phyloP scores from a whole-genome alignment of 2,113 vertebrate species.

The Charina bottae region DNA sequence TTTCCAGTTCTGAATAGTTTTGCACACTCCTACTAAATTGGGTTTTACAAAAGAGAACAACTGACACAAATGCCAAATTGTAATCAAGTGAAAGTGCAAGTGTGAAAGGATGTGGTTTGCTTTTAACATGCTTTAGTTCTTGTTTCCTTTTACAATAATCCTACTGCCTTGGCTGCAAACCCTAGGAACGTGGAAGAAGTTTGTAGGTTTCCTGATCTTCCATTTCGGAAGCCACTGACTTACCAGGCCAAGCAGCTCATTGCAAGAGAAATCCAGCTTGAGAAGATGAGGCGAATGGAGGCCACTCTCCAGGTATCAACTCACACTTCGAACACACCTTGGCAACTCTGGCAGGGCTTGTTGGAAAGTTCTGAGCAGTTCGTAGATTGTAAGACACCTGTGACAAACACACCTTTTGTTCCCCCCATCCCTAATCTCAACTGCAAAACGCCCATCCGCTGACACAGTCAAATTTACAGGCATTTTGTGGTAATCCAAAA shows the following conservation, averaged over 20 bases:
- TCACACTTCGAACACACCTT: constrained; percentile 65
- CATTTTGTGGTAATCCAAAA: neutral
- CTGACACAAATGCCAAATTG: neutral
- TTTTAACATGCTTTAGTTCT: neutral
- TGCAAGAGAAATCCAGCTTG: constrained; percentile 90
- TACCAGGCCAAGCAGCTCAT: constrained; percentile 97
- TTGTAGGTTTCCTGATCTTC: constrained; percentile 85
- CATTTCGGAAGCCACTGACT: constrained; percentile 84
- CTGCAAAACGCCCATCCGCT: neutral
- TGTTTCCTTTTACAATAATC: neutral
- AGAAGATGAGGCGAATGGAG: constrained; percentile 91
- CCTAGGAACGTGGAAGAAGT: constrained; percentile 87
- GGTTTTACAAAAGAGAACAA: neutral
- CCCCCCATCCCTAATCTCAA: neutral
- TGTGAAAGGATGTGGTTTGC: neutral
- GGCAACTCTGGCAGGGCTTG: neutral
- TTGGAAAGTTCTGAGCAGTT: neutral
- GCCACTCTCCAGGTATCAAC: constrained; percentile 72
- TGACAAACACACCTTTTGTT: neutral
- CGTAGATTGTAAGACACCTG: neutral
- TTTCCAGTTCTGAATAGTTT: neutral
- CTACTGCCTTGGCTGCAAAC: neutral
- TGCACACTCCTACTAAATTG: neutral
- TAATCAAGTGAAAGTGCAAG: neutral
- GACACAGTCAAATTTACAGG: neutral